These are phyloP conservation scores for Polypterus senegalus DNA, from an alignment of 2,113 vertebrate genomes.

Conservation along the genomic window DNA sequence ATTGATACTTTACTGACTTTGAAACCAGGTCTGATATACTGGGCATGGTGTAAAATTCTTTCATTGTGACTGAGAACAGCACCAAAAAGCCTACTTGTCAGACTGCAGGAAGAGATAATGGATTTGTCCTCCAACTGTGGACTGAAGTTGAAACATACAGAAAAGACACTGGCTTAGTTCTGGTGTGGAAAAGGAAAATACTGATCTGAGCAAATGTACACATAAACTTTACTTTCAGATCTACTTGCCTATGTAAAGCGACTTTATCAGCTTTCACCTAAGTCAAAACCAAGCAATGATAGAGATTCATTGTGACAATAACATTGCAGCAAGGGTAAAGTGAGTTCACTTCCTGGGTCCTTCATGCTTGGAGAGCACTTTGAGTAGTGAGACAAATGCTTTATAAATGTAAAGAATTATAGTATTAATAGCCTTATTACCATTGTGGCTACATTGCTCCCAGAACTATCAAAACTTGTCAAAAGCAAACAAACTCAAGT, in stretches of 20 bases:
- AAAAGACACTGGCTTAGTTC: conserved; percentile 10
- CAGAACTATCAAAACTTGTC: too few relatives aligned
- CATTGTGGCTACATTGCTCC: neutral
- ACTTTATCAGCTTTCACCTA: conserved; percentile 8
- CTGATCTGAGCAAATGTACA: conserved; percentile 5
- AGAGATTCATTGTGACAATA: neutral
- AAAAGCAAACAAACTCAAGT: too few relatives aligned
- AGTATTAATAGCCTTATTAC: neutral
- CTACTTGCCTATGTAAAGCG: conserved; percentile 13
- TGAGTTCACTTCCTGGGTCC: too few relatives aligned
- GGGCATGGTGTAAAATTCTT: conserved; percentile 16
- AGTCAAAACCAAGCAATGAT: conserved; percentile 11
- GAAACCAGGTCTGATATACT: conserved; percentile 22
- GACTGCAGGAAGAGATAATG: conserved; percentile 22
- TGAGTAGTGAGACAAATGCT: too few relatives aligned
- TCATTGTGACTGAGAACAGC: conserved; percentile 14
- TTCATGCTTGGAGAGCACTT: too few relatives aligned
- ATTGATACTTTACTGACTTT: conserved; percentile 20
- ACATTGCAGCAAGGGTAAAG: too few relatives aligned
- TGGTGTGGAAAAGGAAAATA: conserved; percentile 3
- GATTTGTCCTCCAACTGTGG: conserved; percentile 22
- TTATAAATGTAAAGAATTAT: too few relatives aligned
- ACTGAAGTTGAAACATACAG: conserved; percentile 17
- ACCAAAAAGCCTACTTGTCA: neutral
- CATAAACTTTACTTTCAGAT: conserved; percentile 4